Percentiles rank a stretch among this genome's conserved stretches.
These are phyloP conservation scores for Phylloscopus whistleri DNA, from an alignment of 2,113 vertebrate genomes.

Conservation along the genomic window DNA sequence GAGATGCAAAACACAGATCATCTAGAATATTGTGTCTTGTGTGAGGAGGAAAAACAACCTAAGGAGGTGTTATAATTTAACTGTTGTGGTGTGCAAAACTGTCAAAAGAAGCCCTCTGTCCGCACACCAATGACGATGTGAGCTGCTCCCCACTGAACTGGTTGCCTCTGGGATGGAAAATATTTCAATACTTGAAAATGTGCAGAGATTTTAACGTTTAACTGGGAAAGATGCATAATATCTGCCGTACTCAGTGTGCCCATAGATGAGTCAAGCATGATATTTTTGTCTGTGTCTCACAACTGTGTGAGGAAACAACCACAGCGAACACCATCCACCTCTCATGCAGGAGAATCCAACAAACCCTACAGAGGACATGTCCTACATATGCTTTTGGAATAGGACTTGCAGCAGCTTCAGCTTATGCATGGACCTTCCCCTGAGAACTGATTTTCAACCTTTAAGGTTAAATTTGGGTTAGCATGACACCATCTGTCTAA, in stretches of 20 bases:
- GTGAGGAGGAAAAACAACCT: not conserved
- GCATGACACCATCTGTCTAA: not conserved
- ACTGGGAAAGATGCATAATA: not conserved
- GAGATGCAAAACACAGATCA: not conserved
- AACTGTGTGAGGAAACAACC: not conserved
- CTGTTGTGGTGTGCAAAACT: not conserved
- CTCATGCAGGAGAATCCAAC: not conserved
- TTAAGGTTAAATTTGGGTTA: not conserved
- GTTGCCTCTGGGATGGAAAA: not conserved
- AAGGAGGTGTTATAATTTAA: not conserved
- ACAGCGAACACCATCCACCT: accelerated
- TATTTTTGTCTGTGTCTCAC: not conserved
- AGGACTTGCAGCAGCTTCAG: not conserved
- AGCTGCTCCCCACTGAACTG: not conserved
- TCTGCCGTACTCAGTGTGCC: not conserved
- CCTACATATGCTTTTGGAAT: accelerated
- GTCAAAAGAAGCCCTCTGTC: not conserved
- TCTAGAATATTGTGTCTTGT: not conserved
- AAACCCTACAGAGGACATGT: not conserved
- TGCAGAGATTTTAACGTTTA: not conserved
- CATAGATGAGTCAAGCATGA: accelerated
- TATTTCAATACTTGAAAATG: not conserved
- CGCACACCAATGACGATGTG: not conserved
- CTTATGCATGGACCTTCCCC: accelerated
- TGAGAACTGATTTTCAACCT: accelerated